These are phyloP conservation scores for Macrobrachium rosenbergii DNA, from an alignment of 1,140 invertebrate species.

Conservation along the genomic window DNA sequence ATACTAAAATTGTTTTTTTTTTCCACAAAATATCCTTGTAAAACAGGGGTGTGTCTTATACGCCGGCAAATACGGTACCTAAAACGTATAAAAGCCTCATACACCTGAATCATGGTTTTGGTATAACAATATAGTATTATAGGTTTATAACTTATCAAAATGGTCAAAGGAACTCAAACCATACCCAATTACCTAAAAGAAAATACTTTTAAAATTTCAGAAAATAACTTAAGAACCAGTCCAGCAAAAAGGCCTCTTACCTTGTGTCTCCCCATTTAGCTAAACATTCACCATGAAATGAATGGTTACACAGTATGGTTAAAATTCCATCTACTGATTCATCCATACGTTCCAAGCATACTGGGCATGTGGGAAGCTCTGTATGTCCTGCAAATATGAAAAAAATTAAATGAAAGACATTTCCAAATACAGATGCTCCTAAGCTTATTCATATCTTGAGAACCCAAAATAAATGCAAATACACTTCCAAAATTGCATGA, in stretches of 20 bases:
- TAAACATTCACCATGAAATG: constrained; percentile 95
- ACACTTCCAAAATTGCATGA: too few relatives aligned
- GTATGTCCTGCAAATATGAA: constrained; percentile 79
- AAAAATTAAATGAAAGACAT: constrained; percentile 8
- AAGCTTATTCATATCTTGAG: too few relatives aligned
- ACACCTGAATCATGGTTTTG: too few relatives aligned
- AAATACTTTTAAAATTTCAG: neutral
- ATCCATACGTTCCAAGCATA: constrained; percentile 97
- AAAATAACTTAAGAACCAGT: too few relatives aligned
- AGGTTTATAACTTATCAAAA: neutral
- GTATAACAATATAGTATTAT: neutral
- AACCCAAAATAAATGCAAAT: neutral
- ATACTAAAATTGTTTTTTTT: too few relatives aligned
- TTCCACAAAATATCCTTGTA: too few relatives aligned
- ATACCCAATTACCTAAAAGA: neutral
- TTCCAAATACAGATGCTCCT: neutral
- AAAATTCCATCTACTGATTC: constrained; percentile 97
- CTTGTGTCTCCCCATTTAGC: constrained; percentile 96
- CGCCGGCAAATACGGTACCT: too few relatives aligned
- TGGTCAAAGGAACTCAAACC: neutral
- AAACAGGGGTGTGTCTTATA: too few relatives aligned
- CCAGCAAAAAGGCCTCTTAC: constrained; percentile 65
- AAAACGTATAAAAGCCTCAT: too few relatives aligned
- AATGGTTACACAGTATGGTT: constrained; percentile 98
- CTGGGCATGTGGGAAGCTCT: constrained; percentile 97